A percentile compares a stretch with the other conserved stretches of the same genome.
Conservation (phyloP, 1,140 invertebrate genomes). For the Bombyx mandarina region DNA sequence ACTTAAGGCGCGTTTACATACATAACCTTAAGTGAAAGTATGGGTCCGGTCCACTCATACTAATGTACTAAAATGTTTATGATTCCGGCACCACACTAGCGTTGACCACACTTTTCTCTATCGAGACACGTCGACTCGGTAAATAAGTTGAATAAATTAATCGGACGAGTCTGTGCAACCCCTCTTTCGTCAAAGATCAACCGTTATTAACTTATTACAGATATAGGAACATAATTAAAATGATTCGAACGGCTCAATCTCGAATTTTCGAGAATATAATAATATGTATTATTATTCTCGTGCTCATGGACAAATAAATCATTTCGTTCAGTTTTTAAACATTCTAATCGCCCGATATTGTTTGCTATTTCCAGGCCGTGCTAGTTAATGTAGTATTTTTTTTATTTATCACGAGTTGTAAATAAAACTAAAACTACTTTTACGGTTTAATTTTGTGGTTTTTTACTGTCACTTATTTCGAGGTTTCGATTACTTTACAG, state of each 20-base stretch:
- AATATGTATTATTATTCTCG: too few species aligned
- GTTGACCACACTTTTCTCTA: constrained; percentile 53
- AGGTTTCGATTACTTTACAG: too few species aligned
- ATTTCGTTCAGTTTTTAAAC: neutral
- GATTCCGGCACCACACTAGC: constrained; percentile 53
- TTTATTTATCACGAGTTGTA: too few species aligned
- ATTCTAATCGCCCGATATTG: neutral
- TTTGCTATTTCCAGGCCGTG: neutral
- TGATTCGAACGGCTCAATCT: constrained; percentile 7
- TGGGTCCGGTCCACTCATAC: constrained; percentile 53
- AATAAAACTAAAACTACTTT: too few species aligned
- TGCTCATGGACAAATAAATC: too few species aligned
- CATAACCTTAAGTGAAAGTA: constrained; percentile 68
- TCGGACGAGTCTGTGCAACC: constrained; percentile 49
- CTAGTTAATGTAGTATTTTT: too few species aligned
- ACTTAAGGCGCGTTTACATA: constrained; percentile 58
- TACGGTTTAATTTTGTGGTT: too few species aligned
- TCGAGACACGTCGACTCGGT: constrained; percentile 40
- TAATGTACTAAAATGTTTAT: constrained; percentile 63
- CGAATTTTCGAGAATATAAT: too few species aligned
- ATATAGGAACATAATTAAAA: constrained; percentile 42
- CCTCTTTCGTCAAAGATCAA: constrained; percentile 21
- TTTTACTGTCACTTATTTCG: too few species aligned
- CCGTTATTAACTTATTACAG: too few species aligned
- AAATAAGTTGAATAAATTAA: constrained; percentile 66